phyloP scores from a whole-genome alignment of 2,113 vertebrate genomes.

The Chlamydotis undulata region DNA sequence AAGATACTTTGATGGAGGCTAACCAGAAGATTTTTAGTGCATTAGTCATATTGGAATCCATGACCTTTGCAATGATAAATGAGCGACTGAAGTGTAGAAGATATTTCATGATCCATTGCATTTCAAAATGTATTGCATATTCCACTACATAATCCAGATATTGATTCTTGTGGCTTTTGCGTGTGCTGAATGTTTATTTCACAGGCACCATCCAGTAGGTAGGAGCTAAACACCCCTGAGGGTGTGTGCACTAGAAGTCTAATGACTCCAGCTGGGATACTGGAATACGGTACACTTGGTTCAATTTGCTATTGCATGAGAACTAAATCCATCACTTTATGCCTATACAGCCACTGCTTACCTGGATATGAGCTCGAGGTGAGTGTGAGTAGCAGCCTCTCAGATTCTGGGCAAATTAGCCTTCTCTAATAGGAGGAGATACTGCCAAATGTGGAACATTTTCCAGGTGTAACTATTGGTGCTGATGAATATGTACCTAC shows the following conservation, averaged over 20 bases:
- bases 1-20: neutral
- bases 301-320: rapidly evolving
- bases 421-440: neutral
- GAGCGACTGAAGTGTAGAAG: neutral
- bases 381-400: neutral
- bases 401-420: neutral
- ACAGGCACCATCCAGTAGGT: neutral
- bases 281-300: neutral
- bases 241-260: neutral
- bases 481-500: neutral
- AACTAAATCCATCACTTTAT: neutral
- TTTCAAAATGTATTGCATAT: conserved; percentile 2
- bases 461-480: neutral
- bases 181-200: neutral
- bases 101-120: neutral
- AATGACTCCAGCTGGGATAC: neutral
- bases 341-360: neutral
- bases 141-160: neutral
- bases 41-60: neutral
- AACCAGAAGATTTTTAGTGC: neutral
- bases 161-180: neutral
- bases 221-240: neutral
- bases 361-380: neutral
- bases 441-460: neutral
- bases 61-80: conserved; percentile 35